Evolutionary conservation across 2,888 invertebrate genomes (phyloP), one percentile per base, ranked within the genome.

Genomic region (Acleris laterana): DNA sequence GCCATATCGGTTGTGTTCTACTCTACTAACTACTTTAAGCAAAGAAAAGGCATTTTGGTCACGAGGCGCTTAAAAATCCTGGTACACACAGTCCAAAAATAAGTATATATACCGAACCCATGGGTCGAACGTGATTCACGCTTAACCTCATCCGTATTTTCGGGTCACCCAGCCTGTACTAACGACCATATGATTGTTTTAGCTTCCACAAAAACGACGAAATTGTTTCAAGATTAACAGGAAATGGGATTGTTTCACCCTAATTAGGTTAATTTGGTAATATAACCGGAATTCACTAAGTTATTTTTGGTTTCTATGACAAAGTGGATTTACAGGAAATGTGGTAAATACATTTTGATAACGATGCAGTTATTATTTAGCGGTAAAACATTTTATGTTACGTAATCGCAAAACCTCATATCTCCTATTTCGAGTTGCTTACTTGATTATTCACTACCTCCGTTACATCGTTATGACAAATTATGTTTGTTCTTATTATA

Each of bases 161-260:
- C 51, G 68, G 69, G 67, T 67, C 64, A 46, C 59, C 48, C 65
- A 48, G 49, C 55, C 50, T 64, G 62, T 64, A 61, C 57, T 71
- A 70, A 71, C 71, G 72, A 66, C 59, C 56, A 44, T 70, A 68
- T 72, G 72, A 73, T 72, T 70, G 71, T 25, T 46, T 22, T 28
- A 50, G 13, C 46, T 42, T 42, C 38, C 49, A 49, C n/a, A 48
- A 25, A 38, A 6, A 25, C 20, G 48, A 46, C 25, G 48, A 66
- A 66, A 66, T 66, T 66, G 62, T 62, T 62, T 66, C 32, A 48
- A 46, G 17, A 62, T 66, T 57, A 22, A 62, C 48, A 51, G 66
- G 62, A 66, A 62, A 66, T 57, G 51, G 44, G 46, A 46, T 17
- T 7, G 32, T 62, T 62, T 28, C 51, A 17, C 57, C 48, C 62